Evolutionary conservation across 2,113 vertebrate genomes (phyloP).

Genomic region (Sprattus sprattus): DNA sequence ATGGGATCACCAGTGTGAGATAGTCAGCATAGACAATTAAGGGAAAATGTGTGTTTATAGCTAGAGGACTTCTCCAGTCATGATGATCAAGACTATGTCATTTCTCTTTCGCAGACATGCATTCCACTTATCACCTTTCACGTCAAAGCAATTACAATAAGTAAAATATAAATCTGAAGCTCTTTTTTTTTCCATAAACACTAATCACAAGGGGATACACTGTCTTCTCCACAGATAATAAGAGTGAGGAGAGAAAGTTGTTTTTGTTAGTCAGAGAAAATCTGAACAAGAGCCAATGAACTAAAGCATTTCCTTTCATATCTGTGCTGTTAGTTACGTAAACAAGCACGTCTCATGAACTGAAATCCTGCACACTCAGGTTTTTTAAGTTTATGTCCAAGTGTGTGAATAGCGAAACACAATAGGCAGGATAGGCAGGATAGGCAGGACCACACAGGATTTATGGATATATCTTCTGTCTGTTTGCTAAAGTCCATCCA

Average conservation of each 20-base stretch:
- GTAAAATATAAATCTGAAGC: neutral
- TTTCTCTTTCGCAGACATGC: neutral
- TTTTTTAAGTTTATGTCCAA: no score
- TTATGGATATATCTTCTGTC: neutral
- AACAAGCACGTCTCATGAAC: neutral
- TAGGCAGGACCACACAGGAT: constrained; percentile 3
- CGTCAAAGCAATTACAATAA: neutral
- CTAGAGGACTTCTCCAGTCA: neutral
- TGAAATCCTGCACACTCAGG: neutral
- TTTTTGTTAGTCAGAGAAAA: neutral
- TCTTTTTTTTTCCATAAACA: neutral
- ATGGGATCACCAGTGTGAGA: neutral
- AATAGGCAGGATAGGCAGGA: neutral
- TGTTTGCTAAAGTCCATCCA: neutral
- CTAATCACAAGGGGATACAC: neutral
- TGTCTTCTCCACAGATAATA: neutral
- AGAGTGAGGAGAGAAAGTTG: neutral
- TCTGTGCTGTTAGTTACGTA: neutral
- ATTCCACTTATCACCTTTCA: neutral
- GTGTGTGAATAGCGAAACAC: no score
- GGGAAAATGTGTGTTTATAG: neutral
- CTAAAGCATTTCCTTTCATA: neutral
- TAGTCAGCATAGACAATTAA: neutral
- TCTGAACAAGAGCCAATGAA: neutral
- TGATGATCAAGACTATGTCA: neutral